phyloP scores from a whole-genome alignment of 2,797 vertebrate genomes.

The Rousettus madagascariensis region DNA sequence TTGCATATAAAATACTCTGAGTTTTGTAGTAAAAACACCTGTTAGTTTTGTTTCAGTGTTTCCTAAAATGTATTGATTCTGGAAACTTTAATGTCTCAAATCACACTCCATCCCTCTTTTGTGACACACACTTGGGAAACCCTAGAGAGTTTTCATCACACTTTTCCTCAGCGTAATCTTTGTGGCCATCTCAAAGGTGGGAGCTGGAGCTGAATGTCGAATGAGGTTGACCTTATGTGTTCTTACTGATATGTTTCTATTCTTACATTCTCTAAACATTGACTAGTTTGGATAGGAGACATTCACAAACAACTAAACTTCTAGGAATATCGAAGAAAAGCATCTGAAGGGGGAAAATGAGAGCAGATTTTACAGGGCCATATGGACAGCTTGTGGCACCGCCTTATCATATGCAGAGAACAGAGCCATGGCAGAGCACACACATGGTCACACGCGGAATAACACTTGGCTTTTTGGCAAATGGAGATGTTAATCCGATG shows the following conservation, averaged over 20 bases:
- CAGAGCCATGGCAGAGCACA: background rate
- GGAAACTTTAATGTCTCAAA: background rate
- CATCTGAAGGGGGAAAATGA: background rate
- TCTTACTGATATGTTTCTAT: background rate
- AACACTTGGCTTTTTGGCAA: background rate
- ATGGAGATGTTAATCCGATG: background rate
- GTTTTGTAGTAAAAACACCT: background rate
- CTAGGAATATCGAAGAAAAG: background rate
- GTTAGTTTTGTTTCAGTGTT: background rate
- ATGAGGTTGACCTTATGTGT: background rate
- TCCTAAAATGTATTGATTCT: background rate
- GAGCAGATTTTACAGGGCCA: background rate
- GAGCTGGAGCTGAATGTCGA: background rate
- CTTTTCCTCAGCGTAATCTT: background rate
- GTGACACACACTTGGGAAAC: background rate
- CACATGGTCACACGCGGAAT: rapidly evolving
- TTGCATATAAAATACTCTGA: background rate
- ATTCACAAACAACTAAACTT: background rate
- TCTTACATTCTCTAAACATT: background rate
- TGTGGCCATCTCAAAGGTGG: background rate
- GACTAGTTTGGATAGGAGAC: background rate
- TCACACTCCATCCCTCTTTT: background rate
- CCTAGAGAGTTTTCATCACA: background rate
- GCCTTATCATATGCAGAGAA: background rate
- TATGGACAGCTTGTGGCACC: background rate